Percentiles rank a stretch among this genome's conserved stretches.
Evolutionary conservation across 1,140 invertebrate genomes (phyloP).

Genomic region (Nasonia vitripennis): DNA sequence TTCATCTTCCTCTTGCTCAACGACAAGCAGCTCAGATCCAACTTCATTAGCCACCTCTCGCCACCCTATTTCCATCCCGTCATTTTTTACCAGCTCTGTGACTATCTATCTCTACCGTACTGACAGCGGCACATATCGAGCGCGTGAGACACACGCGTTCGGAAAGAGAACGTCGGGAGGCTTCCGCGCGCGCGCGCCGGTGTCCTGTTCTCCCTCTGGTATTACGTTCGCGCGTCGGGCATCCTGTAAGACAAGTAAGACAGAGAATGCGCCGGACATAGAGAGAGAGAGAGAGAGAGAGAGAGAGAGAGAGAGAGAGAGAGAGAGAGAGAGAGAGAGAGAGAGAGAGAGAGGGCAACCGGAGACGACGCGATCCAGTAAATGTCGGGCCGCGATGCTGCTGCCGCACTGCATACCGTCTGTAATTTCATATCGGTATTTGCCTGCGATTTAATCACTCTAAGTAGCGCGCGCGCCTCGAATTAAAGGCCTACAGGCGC

Average conservation of each 20-base stretch:
- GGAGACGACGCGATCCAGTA: slow-evolving; percentile 67
- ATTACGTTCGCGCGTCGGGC: slow-evolving; percentile 59
- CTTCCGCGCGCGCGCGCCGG: slow-evolving; percentile 16
- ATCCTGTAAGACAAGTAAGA: slow-evolving; percentile 65
- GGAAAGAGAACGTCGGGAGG: background rate
- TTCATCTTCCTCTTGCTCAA: too few relatives aligned
- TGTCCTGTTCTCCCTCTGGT: slow-evolving; percentile 55
- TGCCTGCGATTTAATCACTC: slow-evolving; percentile 66
- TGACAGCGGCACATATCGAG: too few relatives aligned
- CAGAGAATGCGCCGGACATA: slow-evolving; percentile 55
- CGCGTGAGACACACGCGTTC: slow-evolving; percentile 40
- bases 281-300: background rate
- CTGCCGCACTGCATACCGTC: slow-evolving; percentile 44
- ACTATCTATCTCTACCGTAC: too few relatives aligned
- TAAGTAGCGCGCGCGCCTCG: slow-evolving; percentile 50
- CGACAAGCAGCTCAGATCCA: too few relatives aligned
- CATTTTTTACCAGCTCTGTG: too few relatives aligned
- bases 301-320: too few relatives aligned
- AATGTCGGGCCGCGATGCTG: slow-evolving; percentile 55
- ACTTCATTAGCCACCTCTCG: too few relatives aligned
- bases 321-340: too few relatives aligned
- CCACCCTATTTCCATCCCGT: too few relatives aligned
- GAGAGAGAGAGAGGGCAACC: slow-evolving; percentile 55
- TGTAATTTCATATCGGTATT: slow-evolving; percentile 73
- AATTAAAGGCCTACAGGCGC: slow-evolving; percentile 12